These are phyloP conservation scores for Tetropium fuscum DNA, from an alignment of 2,888 invertebrate genomes.

Conservation along the genomic window DNA sequence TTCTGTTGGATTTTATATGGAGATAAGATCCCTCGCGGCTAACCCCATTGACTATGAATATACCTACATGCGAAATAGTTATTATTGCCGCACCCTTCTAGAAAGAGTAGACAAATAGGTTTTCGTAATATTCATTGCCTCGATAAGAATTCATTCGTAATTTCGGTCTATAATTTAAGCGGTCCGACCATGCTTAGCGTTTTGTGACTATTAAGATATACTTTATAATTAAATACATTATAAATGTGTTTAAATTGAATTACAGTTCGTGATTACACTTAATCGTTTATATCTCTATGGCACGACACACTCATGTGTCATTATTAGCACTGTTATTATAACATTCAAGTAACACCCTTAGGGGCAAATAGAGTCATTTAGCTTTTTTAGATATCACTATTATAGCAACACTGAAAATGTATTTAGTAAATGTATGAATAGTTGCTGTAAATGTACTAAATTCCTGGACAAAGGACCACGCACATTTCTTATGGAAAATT, in stretches of 20 bases:
- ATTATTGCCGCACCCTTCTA: conserved; percentile 4
- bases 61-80: conserved; percentile 10
- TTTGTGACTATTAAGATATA: conserved; percentile 32
- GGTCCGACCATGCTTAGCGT: conserved; percentile 13
- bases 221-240: conserved; percentile 28
- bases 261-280: conserved; percentile 15
- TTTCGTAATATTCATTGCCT: conserved; percentile 11
- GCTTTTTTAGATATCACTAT: too few species aligned
- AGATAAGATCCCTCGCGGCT: neutral
- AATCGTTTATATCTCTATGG: conserved; percentile 3
- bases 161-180: conserved; percentile 12
- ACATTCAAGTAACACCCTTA: too few species aligned
- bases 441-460: too few species aligned
- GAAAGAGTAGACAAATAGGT: conserved; percentile 10
- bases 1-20: conserved; percentile 24
- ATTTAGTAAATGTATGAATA: too few species aligned
- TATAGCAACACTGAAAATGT: too few species aligned
- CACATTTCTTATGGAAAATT: too few species aligned
- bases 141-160: conserved; percentile 16
- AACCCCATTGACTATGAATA: neutral
- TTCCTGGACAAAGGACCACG: too few species aligned
- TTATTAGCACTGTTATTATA: conserved; percentile 7
- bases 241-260: conserved; percentile 18
- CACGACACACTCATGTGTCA: conserved; percentile 11
- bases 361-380: too few species aligned